Evolutionary conservation across 2,113 vertebrate genomes (phyloP).

Genomic region (Narcine bancroftii): DNA sequence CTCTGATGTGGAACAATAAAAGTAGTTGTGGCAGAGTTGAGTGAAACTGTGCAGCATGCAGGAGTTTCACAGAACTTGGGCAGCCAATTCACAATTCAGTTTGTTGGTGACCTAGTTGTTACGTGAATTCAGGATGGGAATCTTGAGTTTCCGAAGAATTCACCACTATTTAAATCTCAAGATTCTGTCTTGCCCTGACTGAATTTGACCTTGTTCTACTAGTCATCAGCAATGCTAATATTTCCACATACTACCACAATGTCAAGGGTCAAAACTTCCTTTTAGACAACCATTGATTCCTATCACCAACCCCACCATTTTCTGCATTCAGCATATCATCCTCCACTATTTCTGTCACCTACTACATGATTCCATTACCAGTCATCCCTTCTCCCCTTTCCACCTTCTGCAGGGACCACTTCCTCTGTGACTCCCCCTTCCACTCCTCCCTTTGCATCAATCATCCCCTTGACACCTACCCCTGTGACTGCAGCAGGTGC

Average conservation of each 20-base stretch:
- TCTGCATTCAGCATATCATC: no score
- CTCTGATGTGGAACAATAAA: neutral
- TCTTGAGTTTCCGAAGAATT: conserved; percentile 2
- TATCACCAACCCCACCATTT: no score
- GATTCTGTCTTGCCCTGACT: neutral
- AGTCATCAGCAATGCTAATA: neutral
- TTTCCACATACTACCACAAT: neutral
- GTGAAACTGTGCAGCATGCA: neutral
- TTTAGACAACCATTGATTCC: no score
- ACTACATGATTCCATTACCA: no score
- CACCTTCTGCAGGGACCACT: no score
- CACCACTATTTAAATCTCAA: neutral
- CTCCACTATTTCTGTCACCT: no score
- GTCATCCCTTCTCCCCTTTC: no score
- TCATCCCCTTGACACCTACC: no score
- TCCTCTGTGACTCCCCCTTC: no score
- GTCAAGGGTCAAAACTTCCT: neutral
- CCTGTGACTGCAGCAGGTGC: no score
- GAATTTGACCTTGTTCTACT: neutral
- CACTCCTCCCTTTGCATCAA: no score
- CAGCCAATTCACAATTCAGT: neutral
- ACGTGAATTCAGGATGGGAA: neutral
- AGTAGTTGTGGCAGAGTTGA: neutral
- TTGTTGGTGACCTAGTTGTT: neutral
- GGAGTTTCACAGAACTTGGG: conserved; percentile 4